Evolutionary conservation across 2,888 invertebrate genomes (phyloP).

Genomic region (Drosophila robusta): DNA sequence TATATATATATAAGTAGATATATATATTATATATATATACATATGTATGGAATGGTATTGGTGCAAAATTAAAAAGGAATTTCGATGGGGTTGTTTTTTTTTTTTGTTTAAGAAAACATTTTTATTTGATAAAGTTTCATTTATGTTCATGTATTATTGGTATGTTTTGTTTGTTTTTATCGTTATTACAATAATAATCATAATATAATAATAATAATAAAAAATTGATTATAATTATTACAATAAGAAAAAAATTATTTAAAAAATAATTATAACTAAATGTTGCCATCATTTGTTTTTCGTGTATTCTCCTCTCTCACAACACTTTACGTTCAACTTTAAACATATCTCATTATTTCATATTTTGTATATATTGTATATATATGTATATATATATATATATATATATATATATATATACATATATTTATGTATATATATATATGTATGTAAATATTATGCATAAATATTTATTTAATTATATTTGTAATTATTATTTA

Average conservation of each 20-base stretch:
- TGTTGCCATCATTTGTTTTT: constrained; percentile 49
- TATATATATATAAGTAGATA: constrained; percentile 1
- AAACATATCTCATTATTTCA: constrained; percentile 47
- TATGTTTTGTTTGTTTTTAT: constrained; percentile 69
- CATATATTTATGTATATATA: constrained; percentile 26
- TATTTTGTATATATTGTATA: constrained; percentile 31
- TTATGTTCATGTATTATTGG: constrained; percentile 76
- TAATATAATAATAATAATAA: constrained; percentile 61
- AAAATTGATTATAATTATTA: constrained; percentile 60
- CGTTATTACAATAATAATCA: constrained; percentile 58
- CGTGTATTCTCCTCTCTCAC: constrained; percentile 18
- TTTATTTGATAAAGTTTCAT: constrained; percentile 79
- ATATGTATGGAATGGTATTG: constrained; percentile 21
- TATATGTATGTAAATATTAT: constrained; percentile 41
- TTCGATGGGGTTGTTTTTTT: constrained; percentile 74
- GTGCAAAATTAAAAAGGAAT: constrained; percentile 62
- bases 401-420: constrained; percentile 27
- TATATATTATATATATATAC: not conserved
- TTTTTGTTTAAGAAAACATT: constrained; percentile 75
- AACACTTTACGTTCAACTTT: constrained; percentile 33
- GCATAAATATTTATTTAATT: constrained; percentile 65
- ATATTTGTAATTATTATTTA: constrained; percentile 68
- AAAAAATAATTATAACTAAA: constrained; percentile 68
- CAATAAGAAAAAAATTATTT: constrained; percentile 58
- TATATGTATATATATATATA: constrained; percentile 30